A percentile compares a stretch with the other conserved stretches of the same genome.
Conservation (phyloP, 2,113 vertebrate species). For the Phalacrocorax aristotelis region DNA sequence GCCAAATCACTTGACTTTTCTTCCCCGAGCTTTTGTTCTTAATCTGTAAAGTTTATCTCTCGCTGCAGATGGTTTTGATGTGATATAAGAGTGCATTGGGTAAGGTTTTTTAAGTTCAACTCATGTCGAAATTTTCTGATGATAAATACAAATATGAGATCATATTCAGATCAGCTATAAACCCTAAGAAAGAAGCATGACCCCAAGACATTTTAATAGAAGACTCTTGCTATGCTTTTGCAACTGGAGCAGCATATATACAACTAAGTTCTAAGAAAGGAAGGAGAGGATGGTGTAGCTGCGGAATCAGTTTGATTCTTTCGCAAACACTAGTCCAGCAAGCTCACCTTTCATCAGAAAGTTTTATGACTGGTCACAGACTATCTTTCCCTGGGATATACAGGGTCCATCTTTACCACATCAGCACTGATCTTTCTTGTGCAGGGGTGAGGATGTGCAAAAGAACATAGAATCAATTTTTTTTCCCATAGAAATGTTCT, state of each 20-base stretch:
- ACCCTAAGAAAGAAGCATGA: background rate
- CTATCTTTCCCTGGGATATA: background rate
- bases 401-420: background rate
- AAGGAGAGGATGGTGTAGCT: background rate
- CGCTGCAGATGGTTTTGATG: background rate
- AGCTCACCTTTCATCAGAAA: background rate
- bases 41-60: background rate
- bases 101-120: background rate
- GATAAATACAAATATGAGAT: background rate
- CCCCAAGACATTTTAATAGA: background rate
- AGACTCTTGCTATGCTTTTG: background rate
- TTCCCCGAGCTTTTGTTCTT: constrained; percentile 11
- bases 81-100: background rate
- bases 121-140: background rate
- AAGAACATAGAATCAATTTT: background rate
- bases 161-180: background rate
- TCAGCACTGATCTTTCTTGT: background rate
- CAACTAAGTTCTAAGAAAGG: background rate
- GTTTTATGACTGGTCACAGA: background rate
- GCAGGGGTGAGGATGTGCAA: background rate
- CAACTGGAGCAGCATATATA: background rate
- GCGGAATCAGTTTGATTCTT: background rate
- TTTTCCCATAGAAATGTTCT: background rate
- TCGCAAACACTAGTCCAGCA: background rate
- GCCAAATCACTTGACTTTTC: background rate